Evolutionary conservation across 2,888 invertebrate species (phyloP).

Genomic region (Torymus auratus): DNA sequence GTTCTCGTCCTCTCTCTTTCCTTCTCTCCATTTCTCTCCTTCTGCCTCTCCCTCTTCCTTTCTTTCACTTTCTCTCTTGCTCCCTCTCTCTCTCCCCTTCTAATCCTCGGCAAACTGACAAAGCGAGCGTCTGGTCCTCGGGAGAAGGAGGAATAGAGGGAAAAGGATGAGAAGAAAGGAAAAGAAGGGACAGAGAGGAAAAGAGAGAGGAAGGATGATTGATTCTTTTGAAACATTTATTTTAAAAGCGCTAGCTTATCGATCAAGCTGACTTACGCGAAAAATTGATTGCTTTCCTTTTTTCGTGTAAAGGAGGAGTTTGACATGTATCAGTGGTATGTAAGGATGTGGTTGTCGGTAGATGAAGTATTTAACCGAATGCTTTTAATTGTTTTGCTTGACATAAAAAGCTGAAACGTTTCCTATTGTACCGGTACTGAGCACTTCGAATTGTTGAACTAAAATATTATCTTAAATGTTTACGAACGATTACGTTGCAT

Average conservation of each 20-base stretch:
- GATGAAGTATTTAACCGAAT: no score
- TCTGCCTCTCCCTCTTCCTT: neutral
- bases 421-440: no score
- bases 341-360: no score
- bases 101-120: no score
- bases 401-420: neutral
- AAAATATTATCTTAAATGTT: no score
- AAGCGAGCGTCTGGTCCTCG: no score
- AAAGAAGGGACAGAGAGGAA: no score
- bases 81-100: neutral
- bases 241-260: slow-evolving; percentile 29
- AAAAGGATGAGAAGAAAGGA: no score
- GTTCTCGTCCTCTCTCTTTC: neutral
- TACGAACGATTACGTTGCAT: no score
- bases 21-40: neutral
- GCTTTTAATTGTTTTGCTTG: slow-evolving; percentile 24
- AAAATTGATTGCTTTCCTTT: slow-evolving; percentile 28
- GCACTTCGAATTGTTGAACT: no score
- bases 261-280: slow-evolving; percentile 34
- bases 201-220: slow-evolving; percentile 22
- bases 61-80: neutral
- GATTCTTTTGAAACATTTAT: slow-evolving; percentile 35
- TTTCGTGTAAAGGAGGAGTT: neutral
- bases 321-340: neutral
- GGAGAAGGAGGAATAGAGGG: no score